Percentiles rank a stretch among this genome's conserved stretches.
These are phyloP conservation scores for Chrysolina haemoptera DNA, from an alignment of 2,888 invertebrate genomes.

Conservation along the genomic window DNA sequence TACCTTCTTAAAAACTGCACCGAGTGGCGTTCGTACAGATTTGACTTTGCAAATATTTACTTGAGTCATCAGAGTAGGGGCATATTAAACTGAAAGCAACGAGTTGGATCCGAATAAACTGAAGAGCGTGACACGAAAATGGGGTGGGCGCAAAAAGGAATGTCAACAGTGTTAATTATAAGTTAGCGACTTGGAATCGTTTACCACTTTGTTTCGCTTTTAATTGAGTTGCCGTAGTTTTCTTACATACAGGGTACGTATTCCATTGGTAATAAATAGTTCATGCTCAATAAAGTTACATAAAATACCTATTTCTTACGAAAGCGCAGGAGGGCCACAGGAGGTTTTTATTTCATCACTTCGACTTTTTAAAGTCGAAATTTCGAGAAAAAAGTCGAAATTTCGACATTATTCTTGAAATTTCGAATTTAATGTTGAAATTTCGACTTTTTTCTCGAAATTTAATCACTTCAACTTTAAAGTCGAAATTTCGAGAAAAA, in stretches of 20 bases:
- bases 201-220: conserved; percentile 20
- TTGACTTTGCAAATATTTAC: conserved; percentile 17
- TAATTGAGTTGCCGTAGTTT: conserved; percentile 24
- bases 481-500: no score
- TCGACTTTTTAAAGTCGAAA: no score
- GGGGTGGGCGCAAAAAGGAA: conserved; percentile 19
- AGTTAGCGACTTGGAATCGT: conserved; percentile 22
- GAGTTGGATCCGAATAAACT: conserved; percentile 26
- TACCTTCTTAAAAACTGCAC: background rate
- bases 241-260: background rate
- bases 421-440: no score
- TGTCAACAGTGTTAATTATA: conserved; percentile 27
- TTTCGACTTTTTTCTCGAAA: no score
- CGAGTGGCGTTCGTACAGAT: background rate
- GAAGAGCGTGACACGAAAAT: conserved; percentile 22
- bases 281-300: no score
- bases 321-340: no score
- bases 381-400: no score
- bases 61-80: background rate
- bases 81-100: conserved; percentile 4
- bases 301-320: no score
- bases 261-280: background rate
- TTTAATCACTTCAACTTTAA: no score
- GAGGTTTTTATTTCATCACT: no score
- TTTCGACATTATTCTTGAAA: no score